Percentiles rank a stretch among this genome's conserved stretches.
phyloP scores from a whole-genome alignment of 2,113 vertebrate species.

The Corapipo altera region DNA sequence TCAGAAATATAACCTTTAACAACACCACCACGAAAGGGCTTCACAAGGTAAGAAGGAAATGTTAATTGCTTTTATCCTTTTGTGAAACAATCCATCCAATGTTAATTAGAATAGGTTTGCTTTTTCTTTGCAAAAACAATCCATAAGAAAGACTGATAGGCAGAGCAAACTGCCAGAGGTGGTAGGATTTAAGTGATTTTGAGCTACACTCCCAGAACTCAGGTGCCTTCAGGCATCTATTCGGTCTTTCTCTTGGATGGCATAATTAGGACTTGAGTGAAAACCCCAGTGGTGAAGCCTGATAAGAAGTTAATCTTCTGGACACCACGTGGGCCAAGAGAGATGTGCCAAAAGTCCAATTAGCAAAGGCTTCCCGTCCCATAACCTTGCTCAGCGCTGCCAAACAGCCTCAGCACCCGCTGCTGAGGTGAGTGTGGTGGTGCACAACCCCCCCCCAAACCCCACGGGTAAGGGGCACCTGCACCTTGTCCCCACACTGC shows the following conservation, averaged over 20 bases:
- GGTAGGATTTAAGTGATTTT: conserved; percentile 41
- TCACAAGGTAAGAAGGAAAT: background rate
- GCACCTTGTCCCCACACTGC: background rate
- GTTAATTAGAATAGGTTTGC: conserved; percentile 37
- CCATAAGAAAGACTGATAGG: background rate
- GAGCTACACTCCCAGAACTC: conserved; percentile 8
- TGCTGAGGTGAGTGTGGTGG: fast-evolving
- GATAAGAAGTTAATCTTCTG: conserved; percentile 42
- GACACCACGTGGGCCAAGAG: background rate
- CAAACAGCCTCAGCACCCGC: background rate
- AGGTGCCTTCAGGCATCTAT: conserved; percentile 20
- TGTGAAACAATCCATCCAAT: conserved; percentile 11
- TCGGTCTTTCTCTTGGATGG: background rate
- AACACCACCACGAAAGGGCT: background rate
- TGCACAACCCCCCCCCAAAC: fast-evolving
- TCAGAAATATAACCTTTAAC: conserved; percentile 17
- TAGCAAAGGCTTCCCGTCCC: background rate
- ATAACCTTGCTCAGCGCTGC: background rate
- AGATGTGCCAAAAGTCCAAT: conserved; percentile 8
- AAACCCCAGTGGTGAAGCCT: background rate
- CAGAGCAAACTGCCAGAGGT: background rate
- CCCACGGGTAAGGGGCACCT: fast-evolving
- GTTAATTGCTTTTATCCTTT: conserved; percentile 37
- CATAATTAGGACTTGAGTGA: conserved; percentile 38
- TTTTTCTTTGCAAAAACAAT: conserved; percentile 4